A percentile compares a stretch with the other conserved stretches of the same genome.
phyloP scores from a whole-genome alignment of 2,797 vertebrate genomes.

The Sebastes taczanowskii region DNA sequence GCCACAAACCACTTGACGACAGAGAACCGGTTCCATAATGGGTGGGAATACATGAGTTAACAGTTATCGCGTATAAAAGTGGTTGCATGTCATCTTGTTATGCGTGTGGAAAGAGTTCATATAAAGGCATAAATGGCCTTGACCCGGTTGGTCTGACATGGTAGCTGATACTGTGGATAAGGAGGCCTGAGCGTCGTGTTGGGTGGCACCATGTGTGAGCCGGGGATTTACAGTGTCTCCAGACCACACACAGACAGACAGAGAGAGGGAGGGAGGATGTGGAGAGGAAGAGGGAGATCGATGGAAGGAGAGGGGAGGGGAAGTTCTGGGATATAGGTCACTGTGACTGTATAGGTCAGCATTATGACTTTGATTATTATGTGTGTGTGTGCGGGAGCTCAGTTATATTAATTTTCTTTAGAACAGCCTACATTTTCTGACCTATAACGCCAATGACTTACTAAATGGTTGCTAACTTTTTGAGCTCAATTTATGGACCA shows the following conservation, averaged over 20 bases:
- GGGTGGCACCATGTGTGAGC: constrained; percentile 79
- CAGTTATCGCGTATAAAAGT: constrained; percentile 29
- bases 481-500: background rate
- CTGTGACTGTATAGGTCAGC: background rate
- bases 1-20: constrained; percentile 16
- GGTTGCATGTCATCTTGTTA: constrained; percentile 14
- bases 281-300: constrained; percentile 10
- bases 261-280: constrained; percentile 26
- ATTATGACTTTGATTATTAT: background rate
- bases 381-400: background rate
- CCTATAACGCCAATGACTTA: background rate
- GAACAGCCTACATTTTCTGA: background rate
- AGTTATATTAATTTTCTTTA: background rate
- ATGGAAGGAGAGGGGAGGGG: background rate
- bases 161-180: constrained; percentile 67
- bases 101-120: constrained; percentile 33
- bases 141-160: constrained; percentile 51
- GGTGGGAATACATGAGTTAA: constrained; percentile 12
- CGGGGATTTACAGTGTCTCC: constrained; percentile 77
- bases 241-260: constrained; percentile 88
- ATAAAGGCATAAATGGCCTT: constrained; percentile 50
- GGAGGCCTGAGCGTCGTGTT: constrained; percentile 49
- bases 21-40: constrained; percentile 2
- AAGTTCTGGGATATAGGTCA: background rate
- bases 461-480: background rate